Evolutionary conservation across 2,888 invertebrate genomes (phyloP), one percentile per base, ranked within the genome.

Genomic region (Ellobium chinense): DNA sequence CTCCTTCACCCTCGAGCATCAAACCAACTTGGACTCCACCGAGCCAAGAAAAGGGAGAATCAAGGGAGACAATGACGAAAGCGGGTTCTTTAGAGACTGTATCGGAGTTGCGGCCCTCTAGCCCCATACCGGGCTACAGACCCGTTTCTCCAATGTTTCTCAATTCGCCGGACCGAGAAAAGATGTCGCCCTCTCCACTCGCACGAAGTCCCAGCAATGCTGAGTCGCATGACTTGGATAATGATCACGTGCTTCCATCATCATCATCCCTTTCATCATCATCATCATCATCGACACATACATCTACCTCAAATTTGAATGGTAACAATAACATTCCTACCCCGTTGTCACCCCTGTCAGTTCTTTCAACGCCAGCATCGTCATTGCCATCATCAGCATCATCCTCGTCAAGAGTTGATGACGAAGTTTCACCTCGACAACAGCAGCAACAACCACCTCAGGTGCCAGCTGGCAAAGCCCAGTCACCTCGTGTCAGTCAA

Each of bases 401-500:
- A 36, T 27, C 14, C 18, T 5, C 60, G 14, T 3, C 34, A 27
- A 18, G 36, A n/a, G 12, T n/a, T 29, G 2, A 27, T 24, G n/a
- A 29, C 7, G 18, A 34, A 14, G 34, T 24, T 21, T 31, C n/a
- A 18, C 34, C 62, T 27, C 31, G 31, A n/a, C 63, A 39, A 36
- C 24, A 34, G 18, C 78, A 74, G 60, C 70, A 60, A 34, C 18
- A 34, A 18, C 78, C 63, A 66, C 70, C 46, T 27, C 56, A 31
- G n/a, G 27, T 37, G n/a, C 24, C 56, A n/a, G 3, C 46, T 34
- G 37, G 27, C 21, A 60, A 36, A 24, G 31, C 14, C 7, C 54
- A 60, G 56, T 18, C 79, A 5, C 80, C 84, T 2, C 69, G 82
- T 58, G 85, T 85, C 54, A 83, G 80, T 36, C 66, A 80, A 34